These are phyloP conservation scores for Synergus gifuensis DNA, from an alignment of 2,888 invertebrate genomes.

Conservation along the genomic window DNA sequence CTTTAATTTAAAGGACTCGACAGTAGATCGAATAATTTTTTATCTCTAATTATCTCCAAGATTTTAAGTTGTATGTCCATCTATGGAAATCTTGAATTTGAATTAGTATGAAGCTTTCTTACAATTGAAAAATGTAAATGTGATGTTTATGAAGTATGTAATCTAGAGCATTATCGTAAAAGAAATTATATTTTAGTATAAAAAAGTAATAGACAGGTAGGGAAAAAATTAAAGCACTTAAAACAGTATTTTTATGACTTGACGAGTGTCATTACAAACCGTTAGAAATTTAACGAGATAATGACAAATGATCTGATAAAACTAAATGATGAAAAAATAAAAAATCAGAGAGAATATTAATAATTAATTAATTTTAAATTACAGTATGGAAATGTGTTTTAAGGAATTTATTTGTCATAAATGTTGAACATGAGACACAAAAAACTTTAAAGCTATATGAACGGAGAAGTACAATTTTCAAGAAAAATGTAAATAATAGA, in stretches of 20 bases:
- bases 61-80: neutral
- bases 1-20: neutral
- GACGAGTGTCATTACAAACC: neutral
- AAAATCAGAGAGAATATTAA: too few species aligned
- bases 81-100: too few species aligned
- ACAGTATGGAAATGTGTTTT: constrained; percentile 23
- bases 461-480: constrained; percentile 21
- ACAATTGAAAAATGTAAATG: too few species aligned
- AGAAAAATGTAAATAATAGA: constrained; percentile 7
- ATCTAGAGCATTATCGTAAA: neutral
- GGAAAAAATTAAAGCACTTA: neutral
- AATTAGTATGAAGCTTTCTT: too few species aligned
- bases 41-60: too few species aligned
- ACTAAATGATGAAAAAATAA: neutral
- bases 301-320: neutral
- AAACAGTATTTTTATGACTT: neutral
- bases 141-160: neutral
- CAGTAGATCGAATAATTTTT: constrained; percentile 18
- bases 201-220: neutral
- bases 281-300: neutral
- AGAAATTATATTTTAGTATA: neutral
- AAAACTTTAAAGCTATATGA: constrained; percentile 34
- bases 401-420: constrained; percentile 39
- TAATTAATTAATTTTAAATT: neutral
- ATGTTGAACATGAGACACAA: constrained; percentile 36